phyloP scores from a whole-genome alignment of 2,113 vertebrate species.

The Equus przewalskii region DNA sequence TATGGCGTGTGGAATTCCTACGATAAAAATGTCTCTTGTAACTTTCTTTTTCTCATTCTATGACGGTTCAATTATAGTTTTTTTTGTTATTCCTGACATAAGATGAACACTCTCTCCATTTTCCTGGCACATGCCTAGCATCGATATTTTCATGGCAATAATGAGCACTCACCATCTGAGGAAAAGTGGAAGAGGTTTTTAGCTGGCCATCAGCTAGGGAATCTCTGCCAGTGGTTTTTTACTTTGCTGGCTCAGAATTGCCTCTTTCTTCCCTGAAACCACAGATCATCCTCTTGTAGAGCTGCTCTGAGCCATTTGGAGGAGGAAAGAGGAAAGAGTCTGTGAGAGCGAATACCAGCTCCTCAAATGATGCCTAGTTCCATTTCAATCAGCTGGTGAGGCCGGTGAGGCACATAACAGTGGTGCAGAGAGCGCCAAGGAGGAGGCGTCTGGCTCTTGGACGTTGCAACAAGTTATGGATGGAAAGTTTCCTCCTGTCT shows the following conservation, averaged over 20 bases:
- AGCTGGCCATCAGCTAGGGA: neutral
- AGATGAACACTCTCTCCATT: neutral
- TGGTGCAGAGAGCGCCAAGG: neutral
- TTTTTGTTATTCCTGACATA: constrained; percentile 36
- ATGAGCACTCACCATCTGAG: neutral
- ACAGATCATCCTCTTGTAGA: neutral
- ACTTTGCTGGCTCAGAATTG: constrained; percentile 42
- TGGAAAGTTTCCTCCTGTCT: constrained; percentile 63
- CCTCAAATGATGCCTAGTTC: neutral
- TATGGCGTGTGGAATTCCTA: neutral
- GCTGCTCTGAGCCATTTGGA: neutral
- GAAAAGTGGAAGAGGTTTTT: neutral
- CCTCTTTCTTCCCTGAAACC: constrained; percentile 41
- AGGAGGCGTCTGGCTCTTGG: neutral
- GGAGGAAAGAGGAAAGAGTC: neutral
- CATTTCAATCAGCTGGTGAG: neutral
- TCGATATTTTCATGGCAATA: constrained; percentile 43
- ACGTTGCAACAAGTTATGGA: constrained; percentile 29
- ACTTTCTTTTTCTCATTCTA: constrained; percentile 27
- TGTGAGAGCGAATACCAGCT: neutral
- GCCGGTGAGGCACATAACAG: neutral
- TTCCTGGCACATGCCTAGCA: neutral
- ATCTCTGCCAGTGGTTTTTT: constrained; percentile 39
- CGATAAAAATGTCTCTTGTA: neutral
- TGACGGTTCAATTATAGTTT: neutral